A percentile compares a stretch with the other conserved stretches of the same genome.
Evolutionary conservation across 1,140 invertebrate species (phyloP).

Genomic region (Panulirus ornatus): DNA sequence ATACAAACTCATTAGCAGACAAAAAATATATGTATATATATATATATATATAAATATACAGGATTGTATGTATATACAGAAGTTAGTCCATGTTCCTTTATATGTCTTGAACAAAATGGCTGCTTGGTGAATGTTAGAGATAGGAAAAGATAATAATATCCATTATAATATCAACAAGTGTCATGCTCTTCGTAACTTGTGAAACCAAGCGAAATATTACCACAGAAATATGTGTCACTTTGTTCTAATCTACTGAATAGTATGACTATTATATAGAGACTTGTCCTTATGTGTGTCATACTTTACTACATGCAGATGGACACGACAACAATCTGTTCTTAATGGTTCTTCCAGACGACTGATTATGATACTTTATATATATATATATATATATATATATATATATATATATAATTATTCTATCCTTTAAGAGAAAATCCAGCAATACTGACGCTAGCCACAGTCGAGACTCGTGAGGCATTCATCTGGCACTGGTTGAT

Average conservation of each 20-base stretch:
- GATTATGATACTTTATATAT: too few species aligned
- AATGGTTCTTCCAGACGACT: background rate
- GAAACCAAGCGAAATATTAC: background rate
- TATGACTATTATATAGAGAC: too few species aligned
- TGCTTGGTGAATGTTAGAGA: too few species aligned
- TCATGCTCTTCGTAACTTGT: background rate
- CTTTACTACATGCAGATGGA: background rate
- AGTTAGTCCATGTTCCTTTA: too few species aligned
- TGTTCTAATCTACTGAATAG: background rate
- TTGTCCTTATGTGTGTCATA: background rate
- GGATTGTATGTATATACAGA: background rate
- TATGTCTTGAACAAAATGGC: too few species aligned
- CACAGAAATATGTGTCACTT: background rate
- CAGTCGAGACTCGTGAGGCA: too few species aligned
- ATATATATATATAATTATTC: too few species aligned
- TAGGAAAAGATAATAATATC: background rate
- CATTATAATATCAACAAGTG: background rate
- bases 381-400: too few species aligned
- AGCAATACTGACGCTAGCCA: too few species aligned
- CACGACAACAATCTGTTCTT: background rate
- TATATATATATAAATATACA: conserved; percentile 13
- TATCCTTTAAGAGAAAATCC: too few species aligned
- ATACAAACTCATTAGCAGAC: conserved; percentile 7
- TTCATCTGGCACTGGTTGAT: too few species aligned
- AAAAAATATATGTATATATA: conserved; percentile 38